These are phyloP conservation scores for Pharmacophagus antenor DNA, from an alignment of 2,888 invertebrate species.

Conservation along the genomic window DNA sequence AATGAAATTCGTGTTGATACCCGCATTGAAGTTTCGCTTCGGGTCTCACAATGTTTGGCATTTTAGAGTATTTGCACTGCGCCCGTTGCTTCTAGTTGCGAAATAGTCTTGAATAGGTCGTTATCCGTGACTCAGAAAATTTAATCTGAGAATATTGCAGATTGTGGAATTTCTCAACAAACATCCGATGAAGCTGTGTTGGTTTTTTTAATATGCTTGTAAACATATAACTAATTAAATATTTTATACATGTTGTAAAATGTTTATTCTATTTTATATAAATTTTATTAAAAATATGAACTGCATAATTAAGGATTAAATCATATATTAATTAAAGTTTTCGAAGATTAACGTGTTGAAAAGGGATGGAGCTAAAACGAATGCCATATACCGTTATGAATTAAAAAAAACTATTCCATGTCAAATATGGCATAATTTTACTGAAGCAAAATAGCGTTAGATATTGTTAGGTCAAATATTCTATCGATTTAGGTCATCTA, in stretches of 20 bases:
- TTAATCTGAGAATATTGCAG: slow-evolving; percentile 25
- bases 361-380: no score
- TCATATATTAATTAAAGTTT: no score
- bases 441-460: background rate
- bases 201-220: background rate
- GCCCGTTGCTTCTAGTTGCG: slow-evolving; percentile 54
- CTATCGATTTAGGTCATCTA: slow-evolving; percentile 24
- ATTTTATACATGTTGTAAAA: background rate
- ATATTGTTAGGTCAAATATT: slow-evolving; percentile 6
- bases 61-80: slow-evolving; percentile 38
- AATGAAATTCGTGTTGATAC: background rate
- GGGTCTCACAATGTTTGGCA: slow-evolving; percentile 19
- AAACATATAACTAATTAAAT: no score
- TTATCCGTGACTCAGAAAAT: slow-evolving; percentile 34
- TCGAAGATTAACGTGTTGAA: no score
- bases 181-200: background rate
- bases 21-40: background rate
- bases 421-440: background rate
- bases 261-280: no score
- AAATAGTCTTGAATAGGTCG: slow-evolving; percentile 48
- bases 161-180: slow-evolving; percentile 2
- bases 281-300: no score
- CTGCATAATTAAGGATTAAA: no score
- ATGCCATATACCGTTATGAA: no score
- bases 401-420: no score